phyloP scores from a whole-genome alignment of 2,888 invertebrate genomes.

The Oscheius sp. region DNA sequence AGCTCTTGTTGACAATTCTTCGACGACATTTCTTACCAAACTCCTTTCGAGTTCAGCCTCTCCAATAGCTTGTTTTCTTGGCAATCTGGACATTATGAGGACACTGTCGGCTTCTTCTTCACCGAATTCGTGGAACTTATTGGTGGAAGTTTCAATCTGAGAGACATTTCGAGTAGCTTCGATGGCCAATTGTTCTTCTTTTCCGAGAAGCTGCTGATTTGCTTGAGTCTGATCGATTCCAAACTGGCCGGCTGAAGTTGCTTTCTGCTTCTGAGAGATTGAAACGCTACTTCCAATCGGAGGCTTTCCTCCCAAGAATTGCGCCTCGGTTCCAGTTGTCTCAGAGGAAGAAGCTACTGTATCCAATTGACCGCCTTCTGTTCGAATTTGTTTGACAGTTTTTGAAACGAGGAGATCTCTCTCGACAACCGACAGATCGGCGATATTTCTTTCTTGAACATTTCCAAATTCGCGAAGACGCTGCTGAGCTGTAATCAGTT shows the following conservation, averaged over 20 bases:
- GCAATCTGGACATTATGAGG: slow-evolving; percentile 5
- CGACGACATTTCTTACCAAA: background rate
- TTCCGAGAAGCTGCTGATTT: background rate
- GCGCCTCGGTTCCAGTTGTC: background rate
- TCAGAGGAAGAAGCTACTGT: background rate
- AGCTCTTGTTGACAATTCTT: background rate
- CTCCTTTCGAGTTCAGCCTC: background rate
- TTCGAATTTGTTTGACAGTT: background rate
- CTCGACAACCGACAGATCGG: slow-evolving; percentile 2
- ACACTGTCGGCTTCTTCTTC: slow-evolving; percentile 14
- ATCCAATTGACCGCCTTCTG: background rate
- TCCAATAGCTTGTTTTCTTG: background rate
- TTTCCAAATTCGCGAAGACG: background rate
- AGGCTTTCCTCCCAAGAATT: background rate
- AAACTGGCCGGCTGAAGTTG: background rate
- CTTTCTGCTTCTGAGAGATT: background rate
- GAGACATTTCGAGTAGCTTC: background rate
- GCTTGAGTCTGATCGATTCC: background rate
- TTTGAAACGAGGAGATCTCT: background rate
- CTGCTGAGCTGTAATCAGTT: background rate
- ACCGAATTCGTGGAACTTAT: slow-evolving; percentile 7
- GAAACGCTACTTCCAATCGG: background rate
- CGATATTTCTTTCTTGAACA: background rate
- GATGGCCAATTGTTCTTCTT: background rate
- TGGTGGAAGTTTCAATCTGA: background rate